Conservation (phyloP, 2,113 vertebrate genomes). For the Gulo gulo region DNA sequence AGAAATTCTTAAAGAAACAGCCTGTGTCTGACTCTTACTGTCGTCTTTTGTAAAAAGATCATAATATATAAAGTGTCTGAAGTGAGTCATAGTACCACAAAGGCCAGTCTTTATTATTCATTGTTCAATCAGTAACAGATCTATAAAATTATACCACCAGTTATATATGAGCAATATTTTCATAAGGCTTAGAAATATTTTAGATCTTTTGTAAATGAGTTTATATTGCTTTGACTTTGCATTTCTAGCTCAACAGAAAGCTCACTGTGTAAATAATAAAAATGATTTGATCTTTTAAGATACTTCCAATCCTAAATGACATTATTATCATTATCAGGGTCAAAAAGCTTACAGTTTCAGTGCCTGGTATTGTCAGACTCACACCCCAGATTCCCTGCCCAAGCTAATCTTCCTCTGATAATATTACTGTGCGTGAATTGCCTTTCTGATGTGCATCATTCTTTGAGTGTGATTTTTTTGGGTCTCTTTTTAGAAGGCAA, state of each 20-base stretch:
- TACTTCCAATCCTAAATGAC: background rate
- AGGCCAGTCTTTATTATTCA: background rate
- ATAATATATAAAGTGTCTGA: background rate
- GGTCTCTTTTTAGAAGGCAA: slow-evolving; percentile 47
- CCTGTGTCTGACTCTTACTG: background rate
- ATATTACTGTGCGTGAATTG: background rate
- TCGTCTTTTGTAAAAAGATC: background rate
- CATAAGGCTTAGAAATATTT: slow-evolving; percentile 6
- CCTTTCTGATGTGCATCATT: slow-evolving; percentile 9
- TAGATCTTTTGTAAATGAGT: background rate
- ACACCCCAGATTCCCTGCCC: background rate
- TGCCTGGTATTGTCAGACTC: background rate
- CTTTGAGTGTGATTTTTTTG: background rate
- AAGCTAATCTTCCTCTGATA: background rate
- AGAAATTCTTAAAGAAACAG: slow-evolving; percentile 8
- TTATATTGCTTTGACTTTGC: background rate
- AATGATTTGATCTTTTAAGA: background rate
- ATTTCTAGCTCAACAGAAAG: slow-evolving; percentile 39
- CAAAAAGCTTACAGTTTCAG: background rate
- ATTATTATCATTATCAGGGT: background rate
- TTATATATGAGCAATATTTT: slow-evolving; percentile 6
- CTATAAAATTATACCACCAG: background rate
- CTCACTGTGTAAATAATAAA: background rate
- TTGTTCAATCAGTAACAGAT: background rate
- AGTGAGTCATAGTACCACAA: background rate